phyloP scores from a whole-genome alignment of 2,113 vertebrate genomes.

The Micronycteris hirsuta region DNA sequence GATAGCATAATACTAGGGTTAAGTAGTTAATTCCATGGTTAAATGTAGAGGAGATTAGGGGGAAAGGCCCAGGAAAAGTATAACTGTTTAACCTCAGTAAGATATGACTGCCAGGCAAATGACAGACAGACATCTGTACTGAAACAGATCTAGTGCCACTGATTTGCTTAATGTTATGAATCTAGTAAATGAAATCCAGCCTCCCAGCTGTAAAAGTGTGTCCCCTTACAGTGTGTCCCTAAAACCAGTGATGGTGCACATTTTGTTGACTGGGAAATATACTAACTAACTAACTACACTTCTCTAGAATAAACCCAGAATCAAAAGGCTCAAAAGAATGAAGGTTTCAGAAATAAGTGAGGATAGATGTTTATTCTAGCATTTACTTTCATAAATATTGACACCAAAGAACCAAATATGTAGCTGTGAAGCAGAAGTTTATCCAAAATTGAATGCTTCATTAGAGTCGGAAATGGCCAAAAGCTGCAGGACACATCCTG shows the following conservation, averaged over 20 bases:
- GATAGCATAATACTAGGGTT: background rate
- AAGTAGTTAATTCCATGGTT: background rate
- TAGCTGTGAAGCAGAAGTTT: conserved; percentile 41
- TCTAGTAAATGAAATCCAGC: conserved; percentile 12
- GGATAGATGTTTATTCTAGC: conserved; percentile 61
- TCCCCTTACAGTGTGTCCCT: background rate
- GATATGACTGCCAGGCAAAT: background rate
- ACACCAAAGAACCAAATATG: conserved; percentile 54
- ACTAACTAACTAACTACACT: conserved; percentile 35
- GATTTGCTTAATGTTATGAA: background rate
- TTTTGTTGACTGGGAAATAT: background rate
- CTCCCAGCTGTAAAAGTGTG: background rate
- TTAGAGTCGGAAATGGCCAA: conserved; percentile 33
- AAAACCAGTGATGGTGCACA: conserved; percentile 20
- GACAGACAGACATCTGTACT: conserved; percentile 45
- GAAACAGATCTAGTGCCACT: background rate
- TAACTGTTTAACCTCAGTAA: conserved; percentile 2
- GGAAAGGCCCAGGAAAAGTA: background rate
- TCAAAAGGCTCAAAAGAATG: conserved; percentile 39
- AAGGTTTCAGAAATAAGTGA: conserved; percentile 53
- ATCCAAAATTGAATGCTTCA: conserved; percentile 45
- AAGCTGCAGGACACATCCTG: conserved; percentile 42
- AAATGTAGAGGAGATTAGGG: background rate
- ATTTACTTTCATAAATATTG: conserved; percentile 64
- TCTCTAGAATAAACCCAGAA: conserved; percentile 34